Evolutionary conservation across 30 jellyfish, hydroid and myxozoan species (phyloP).

Genomic region (Hydra vulgaris): DNA sequence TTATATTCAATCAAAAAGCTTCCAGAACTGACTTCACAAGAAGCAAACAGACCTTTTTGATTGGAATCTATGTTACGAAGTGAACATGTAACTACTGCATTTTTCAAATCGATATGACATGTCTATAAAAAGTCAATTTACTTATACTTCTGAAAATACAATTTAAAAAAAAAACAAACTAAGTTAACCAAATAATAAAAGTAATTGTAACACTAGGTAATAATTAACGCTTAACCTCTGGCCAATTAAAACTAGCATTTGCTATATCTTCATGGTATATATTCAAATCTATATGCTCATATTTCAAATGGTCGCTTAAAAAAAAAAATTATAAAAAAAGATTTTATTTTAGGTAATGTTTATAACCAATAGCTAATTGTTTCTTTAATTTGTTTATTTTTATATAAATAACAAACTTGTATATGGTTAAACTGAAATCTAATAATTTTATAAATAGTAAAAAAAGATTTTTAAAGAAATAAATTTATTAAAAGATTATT

Average conservation of each 20-base stretch:
- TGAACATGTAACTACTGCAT: neutral
- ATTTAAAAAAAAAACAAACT: too few species aligned
- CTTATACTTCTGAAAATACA: too few species aligned
- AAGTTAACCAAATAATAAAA: too few species aligned
- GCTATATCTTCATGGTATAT: constrained; percentile 43
- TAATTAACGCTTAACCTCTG: constrained; percentile 45
- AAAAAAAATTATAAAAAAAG: neutral
- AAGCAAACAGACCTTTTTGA: constrained; percentile 27
- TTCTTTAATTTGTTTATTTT: too few species aligned
- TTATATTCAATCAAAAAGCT: constrained; percentile 13
- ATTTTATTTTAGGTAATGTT: too few species aligned
- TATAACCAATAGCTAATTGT: too few species aligned
- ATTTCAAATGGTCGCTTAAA: constrained; percentile 31
- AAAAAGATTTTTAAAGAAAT: too few species aligned
- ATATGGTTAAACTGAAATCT: too few species aligned
- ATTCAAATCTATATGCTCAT: constrained; percentile 37
- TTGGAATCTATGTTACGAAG: constrained; percentile 9
- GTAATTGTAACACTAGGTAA: too few species aligned
- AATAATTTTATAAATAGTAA: too few species aligned
- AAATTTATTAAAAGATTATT: too few species aligned
- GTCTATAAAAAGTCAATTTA: neutral
- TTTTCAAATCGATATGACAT: constrained; percentile 10
- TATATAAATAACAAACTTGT: too few species aligned
- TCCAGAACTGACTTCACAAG: constrained; percentile 20
- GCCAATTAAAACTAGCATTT: constrained; percentile 32